Conservation (phyloP, 1,140 invertebrate genomes). For the Calosoma granatense region DNA sequence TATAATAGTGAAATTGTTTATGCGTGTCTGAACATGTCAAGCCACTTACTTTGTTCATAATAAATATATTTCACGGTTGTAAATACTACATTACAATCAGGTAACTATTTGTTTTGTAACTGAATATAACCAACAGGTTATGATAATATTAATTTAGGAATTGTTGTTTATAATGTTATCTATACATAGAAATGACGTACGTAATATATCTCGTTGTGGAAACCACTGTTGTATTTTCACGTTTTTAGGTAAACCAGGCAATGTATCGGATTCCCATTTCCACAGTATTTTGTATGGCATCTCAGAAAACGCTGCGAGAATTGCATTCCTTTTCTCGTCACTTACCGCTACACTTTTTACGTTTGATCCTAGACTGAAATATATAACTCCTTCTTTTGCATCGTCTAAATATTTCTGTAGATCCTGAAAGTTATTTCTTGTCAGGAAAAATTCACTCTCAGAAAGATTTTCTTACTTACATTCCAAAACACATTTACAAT, state of each 20-base stretch:
- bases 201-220: constrained; percentile 58
- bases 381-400: constrained; percentile 44
- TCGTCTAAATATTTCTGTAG: constrained; percentile 43
- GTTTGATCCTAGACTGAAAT: constrained; percentile 53
- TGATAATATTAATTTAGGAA: too few relatives aligned
- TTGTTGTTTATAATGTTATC: background rate
- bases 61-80: too few relatives aligned
- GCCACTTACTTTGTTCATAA: too few relatives aligned
- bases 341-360: constrained; percentile 42
- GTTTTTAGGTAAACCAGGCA: constrained; percentile 45
- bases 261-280: constrained; percentile 52
- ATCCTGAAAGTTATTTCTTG: constrained; percentile 26
- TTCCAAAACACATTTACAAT: constrained; percentile 9
- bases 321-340: constrained; percentile 34
- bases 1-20: too few relatives aligned
- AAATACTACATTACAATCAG: too few relatives aligned
- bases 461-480: background rate
- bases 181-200: constrained; percentile 35
- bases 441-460: background rate
- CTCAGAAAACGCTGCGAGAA: constrained; percentile 42
- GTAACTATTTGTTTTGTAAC: too few relatives aligned
- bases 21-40: too few relatives aligned
- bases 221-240: constrained; percentile 54
- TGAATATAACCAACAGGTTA: too few relatives aligned
- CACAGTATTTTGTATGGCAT: constrained; percentile 51